A percentile compares a stretch with the other conserved stretches of the same genome.
phyloP scores from a whole-genome alignment of 2,888 invertebrate genomes.

The Cataglyphis albicans region DNA sequence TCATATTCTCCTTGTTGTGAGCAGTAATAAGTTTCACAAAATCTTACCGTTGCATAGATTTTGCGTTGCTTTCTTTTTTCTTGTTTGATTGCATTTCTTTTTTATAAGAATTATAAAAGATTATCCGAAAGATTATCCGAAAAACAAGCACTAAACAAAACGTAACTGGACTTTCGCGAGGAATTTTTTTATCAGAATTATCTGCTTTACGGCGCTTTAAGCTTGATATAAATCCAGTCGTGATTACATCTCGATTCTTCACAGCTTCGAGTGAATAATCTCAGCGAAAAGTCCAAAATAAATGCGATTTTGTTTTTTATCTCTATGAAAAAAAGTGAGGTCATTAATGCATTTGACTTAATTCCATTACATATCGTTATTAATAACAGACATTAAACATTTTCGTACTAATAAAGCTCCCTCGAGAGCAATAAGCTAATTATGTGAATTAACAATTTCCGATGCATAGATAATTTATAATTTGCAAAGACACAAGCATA shows the following conservation, averaged over 20 bases:
- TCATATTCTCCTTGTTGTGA: conserved; percentile 66
- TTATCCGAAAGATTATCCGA: conserved; percentile 78
- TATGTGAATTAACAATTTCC: conserved; percentile 29
- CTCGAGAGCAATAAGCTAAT: conserved; percentile 33
- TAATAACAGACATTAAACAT: conserved; percentile 40
- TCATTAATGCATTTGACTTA: background rate
- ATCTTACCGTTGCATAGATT: conserved; percentile 25
- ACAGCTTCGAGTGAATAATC: background rate
- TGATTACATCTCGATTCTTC: conserved; percentile 15
- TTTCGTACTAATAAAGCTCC: conserved; percentile 36
- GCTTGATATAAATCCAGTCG: conserved; percentile 67
- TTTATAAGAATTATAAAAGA: conserved; percentile 64
- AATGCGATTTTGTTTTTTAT: background rate
- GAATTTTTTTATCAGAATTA: conserved; percentile 72
- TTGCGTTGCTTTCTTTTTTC: conserved; percentile 11
- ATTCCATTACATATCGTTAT: conserved; percentile 27
- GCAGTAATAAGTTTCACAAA: conserved; percentile 28
- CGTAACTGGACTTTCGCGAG: conserved; percentile 69
- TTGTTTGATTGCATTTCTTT: conserved; percentile 23
- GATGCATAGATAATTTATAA: conserved; percentile 41
- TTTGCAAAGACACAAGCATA: background rate
- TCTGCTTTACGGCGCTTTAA: conserved; percentile 55
- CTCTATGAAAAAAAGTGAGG: conserved; percentile 1
- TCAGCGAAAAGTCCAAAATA: background rate
- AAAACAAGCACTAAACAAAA: conserved; percentile 79